These are phyloP conservation scores for Mormyrops boulengeri DNA, from an alignment of 2,797 vertebrate genomes.

Conservation along the genomic window DNA sequence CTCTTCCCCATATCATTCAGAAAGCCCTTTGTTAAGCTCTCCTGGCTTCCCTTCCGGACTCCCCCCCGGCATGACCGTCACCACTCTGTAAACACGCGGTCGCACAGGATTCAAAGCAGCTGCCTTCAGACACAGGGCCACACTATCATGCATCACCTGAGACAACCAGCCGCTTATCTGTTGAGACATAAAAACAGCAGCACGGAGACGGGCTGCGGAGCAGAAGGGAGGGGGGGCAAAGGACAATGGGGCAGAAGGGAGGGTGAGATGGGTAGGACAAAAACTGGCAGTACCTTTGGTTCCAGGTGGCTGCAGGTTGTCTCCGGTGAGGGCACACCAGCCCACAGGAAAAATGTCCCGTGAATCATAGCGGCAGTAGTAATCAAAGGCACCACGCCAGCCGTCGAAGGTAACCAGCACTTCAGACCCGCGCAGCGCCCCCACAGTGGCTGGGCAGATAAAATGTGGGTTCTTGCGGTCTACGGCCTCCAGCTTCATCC, in stretches of 20 bases:
- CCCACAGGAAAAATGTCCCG: constrained; percentile 97
- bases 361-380: constrained; percentile 98
- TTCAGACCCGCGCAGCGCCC: constrained; percentile 89
- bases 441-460: constrained; percentile 96
- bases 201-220: neutral
- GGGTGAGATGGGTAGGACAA: neutral
- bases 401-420: constrained; percentile 98
- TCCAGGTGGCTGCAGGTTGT: constrained; percentile 96
- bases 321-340: constrained; percentile 92
- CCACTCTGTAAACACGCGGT: neutral
- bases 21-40: neutral
- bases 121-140: neutral
- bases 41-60: neutral
- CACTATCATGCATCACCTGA: neutral
- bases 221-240: neutral
- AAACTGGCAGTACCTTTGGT: constrained; percentile 76
- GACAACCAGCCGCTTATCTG: neutral
- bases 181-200: neutral
- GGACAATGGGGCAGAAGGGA: neutral
- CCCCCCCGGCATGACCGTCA: neutral
- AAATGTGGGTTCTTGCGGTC: constrained; percentile 99
- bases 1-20: constrained; percentile 25
- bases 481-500: constrained; percentile 98
- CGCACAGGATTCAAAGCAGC: neutral
- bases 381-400: constrained; percentile 98